Percentiles rank a stretch among this genome's conserved stretches.
phyloP scores from a whole-genome alignment of 2,888 invertebrate genomes.

The Keiferia lycopersicella region DNA sequence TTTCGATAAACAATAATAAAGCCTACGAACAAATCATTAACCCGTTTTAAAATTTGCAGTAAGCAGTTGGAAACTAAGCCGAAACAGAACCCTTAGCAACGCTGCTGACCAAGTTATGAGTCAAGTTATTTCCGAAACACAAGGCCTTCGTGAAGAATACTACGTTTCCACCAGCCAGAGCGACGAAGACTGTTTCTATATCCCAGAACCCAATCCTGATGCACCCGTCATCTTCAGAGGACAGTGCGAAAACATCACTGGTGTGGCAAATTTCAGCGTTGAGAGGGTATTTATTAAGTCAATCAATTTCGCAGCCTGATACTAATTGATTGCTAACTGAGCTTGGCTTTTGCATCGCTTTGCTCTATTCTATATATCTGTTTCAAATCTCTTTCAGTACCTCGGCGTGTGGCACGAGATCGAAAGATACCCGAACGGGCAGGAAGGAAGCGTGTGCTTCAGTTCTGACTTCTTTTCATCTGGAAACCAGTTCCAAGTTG shows the following conservation, averaged over 20 bases:
- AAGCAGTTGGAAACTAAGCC: slow-evolving; percentile 67
- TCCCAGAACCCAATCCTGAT: slow-evolving; percentile 49
- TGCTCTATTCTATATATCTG: slow-evolving; percentile 29
- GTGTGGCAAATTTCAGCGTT: slow-evolving; percentile 52
- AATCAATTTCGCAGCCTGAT: background rate
- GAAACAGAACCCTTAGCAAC: slow-evolving; percentile 43
- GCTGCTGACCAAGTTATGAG: slow-evolving; percentile 46
- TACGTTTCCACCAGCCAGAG: slow-evolving; percentile 57
- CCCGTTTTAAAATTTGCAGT: slow-evolving; percentile 44
- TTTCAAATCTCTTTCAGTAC: slow-evolving; percentile 45
- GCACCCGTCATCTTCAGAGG: slow-evolving; percentile 57
- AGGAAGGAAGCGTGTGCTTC: slow-evolving; percentile 51
- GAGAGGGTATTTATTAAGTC: slow-evolving; percentile 41
- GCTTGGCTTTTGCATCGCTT: no score
- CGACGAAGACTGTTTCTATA: slow-evolving; percentile 65
- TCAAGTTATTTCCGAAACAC: slow-evolving; percentile 47
- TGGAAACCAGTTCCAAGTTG: slow-evolving; percentile 44
- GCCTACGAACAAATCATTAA: no score
- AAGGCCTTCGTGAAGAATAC: slow-evolving; percentile 56
- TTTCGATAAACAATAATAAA: no score
- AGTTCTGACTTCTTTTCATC: slow-evolving; percentile 50
- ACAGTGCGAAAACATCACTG: slow-evolving; percentile 51
- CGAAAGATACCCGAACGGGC: slow-evolving; percentile 56
- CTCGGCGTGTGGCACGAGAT: slow-evolving; percentile 71
- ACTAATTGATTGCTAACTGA: no score